phyloP scores from a whole-genome alignment of 1,140 invertebrate species.

The Zaprionus tsacasi region DNA sequence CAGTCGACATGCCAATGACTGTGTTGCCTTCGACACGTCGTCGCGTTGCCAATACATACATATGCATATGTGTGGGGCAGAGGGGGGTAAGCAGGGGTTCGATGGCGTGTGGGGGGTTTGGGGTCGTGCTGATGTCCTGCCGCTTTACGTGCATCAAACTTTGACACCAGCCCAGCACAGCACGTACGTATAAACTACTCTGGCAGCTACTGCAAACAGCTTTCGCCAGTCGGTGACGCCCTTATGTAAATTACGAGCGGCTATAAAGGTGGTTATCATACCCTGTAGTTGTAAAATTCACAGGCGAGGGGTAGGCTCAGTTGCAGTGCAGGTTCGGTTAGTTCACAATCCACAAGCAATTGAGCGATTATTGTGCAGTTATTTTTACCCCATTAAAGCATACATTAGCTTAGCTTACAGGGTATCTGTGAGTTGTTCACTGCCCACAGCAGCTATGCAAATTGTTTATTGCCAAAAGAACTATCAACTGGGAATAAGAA shows the following conservation, averaged over 20 bases:
- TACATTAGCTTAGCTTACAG: not conserved
- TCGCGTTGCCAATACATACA: conserved; percentile 7
- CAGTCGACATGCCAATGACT: conserved; percentile 70
- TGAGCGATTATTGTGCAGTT: too few species aligned
- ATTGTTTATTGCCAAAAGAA: conserved; percentile 46
- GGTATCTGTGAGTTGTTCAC: not conserved
- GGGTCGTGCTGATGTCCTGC: conserved; percentile 22
- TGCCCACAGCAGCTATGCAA: too few species aligned
- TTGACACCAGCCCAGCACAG: conserved; percentile 14
- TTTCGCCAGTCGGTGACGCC: conserved; percentile 21
- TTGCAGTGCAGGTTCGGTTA: too few species aligned
- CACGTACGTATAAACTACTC: conserved; percentile 33
- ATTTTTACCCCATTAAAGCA: too few species aligned
- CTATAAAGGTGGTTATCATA: conserved; percentile 36
- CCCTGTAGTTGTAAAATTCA: not conserved
- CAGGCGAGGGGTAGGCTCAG: not conserved
- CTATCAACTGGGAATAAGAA: conserved; percentile 18
- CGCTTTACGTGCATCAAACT: conserved; percentile 39
- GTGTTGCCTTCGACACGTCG: conserved; percentile 26
- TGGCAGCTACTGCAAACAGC: conserved; percentile 9
- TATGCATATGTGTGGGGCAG: conserved; percentile 31
- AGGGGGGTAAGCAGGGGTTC: too few species aligned
- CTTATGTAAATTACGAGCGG: conserved; percentile 43
- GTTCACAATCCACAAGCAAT: too few species aligned
- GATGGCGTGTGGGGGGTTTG: too few species aligned